Base-by-base conservation (phyloP, 2,888 invertebrate genomes). In the Pristionchus exspectatus region DNA sequence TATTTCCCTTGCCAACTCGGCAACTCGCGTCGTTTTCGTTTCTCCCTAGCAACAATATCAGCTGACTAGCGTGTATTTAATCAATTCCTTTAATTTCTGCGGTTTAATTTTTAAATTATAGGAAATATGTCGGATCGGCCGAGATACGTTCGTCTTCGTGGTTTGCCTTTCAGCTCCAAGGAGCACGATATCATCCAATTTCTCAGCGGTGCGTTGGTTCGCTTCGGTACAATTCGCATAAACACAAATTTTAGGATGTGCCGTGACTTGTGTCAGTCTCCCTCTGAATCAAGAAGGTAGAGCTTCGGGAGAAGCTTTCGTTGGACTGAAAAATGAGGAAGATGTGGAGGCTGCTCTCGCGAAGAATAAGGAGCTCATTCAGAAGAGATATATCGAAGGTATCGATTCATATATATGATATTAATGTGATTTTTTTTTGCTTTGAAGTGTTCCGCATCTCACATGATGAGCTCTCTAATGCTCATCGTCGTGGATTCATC, bases 321-420 rank as follows among this genome's bases (percentile, higher is more conserved):
- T 92, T 50, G 91, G 92, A 87, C 90, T 93, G 66, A 87, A 88
- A 21, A 90, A 50, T 12, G 74, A 66, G 0, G 92, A 91, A 24
- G 93, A 93, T 87, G 91, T 92, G 3, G 77, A 87, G 18, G 69
- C 88, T 24, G 94, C 93, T 27, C 90, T 94, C 85, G 87, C 90
- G 50, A 91, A 91, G 63, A 90, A 94, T 89, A 91, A 91, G 69
- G 91, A 93, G 63, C 92, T 91, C 44, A 92, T 94, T 84, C 92
- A 92, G 16, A 91, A 81, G 16, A 90, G 94, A 56, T 94, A 94
- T 89, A 94, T 94, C 72, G 94, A 94, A 91, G 92, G 94, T 93
- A 77, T 24, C 24, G 24, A 14, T 16, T 63, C 14, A 18, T 16
- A 84, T 16, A 84, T 83, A 18, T 38, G 12, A 1, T 50, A 16